Percentiles rank a stretch among this genome's conserved stretches.
Conservation (phyloP, 2,113 vertebrate species). For the Rhinolophus sinicus region DNA sequence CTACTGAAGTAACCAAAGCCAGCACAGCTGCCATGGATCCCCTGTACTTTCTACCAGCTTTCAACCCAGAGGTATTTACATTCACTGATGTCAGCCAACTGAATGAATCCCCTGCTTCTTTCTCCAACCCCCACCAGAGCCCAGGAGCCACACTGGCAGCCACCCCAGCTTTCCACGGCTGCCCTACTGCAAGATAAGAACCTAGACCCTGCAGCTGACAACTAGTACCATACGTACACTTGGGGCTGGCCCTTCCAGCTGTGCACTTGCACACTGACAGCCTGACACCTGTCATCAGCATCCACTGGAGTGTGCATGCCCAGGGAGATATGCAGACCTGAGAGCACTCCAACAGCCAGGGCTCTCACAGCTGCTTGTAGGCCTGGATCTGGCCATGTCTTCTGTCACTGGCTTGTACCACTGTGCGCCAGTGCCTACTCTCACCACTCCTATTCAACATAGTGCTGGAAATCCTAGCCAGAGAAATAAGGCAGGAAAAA, state of each 20-base stretch:
- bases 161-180: background rate
- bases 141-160: background rate
- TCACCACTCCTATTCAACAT: background rate
- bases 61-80: background rate
- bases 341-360: background rate
- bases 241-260: background rate
- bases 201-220: background rate
- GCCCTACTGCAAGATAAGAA: background rate
- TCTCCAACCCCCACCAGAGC: background rate
- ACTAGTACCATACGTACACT: background rate
- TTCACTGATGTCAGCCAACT: background rate
- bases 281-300: background rate
- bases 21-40: background rate
- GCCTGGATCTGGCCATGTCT: background rate
- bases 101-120: background rate
- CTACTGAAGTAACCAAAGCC: background rate
- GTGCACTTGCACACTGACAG: background rate
- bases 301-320: background rate
- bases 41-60: background rate
- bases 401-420: background rate
- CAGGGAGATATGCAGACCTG: background rate
- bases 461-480: background rate
- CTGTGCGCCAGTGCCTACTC: background rate
- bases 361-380: background rate
- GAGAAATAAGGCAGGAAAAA: background rate